Base-by-base conservation (phyloP, 2,113 vertebrate genomes). In the Delphinus delphis region DNA sequence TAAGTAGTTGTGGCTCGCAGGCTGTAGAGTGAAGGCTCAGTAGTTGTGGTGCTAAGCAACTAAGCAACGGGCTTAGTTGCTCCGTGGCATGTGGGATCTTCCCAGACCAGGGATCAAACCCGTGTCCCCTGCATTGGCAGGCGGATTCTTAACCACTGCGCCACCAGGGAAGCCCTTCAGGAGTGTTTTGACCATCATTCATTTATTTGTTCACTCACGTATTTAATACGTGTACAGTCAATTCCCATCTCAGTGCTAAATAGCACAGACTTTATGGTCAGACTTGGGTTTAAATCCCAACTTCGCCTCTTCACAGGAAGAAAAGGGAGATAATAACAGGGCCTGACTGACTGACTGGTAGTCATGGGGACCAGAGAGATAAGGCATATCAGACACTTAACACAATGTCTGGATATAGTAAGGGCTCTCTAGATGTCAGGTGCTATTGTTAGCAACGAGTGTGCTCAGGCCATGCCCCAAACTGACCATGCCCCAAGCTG, bases 361-460 rank as follows among this genome's bases (percentile, higher is more conserved):
- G 65, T 81, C 70, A 85, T 15, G 17, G 95, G 26, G 8, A 70
- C 60, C 13, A 53, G 47, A 85, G 25, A 55, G 25, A 89, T 63
- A 50, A 82, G 17, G 36, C 31, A 10, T 71, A 62, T 74, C 36
- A 84, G 63, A 33, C 65, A 88, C 63, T 91, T 74, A 80, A 23
- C 47, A 68, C 50, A 58, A 33, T 68, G 85, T 58, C n/a, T 86
- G 31, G 71, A 73, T 33, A 65, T 53, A 86, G 65, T 13, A 47
- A 90, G 44, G 26, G 41, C 14, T 68, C 41, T 36, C 21, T 58
- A 38, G 23, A 63, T 38, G 41, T 31, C 73, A 93, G 60, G 53
- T 63, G 53, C 23, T 95, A 95, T 58, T 93, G 21, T 88, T 88
- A 95, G 70, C 62, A 82, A 79, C 26, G 21, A 63, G 41, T 71